Evolutionary conservation across 2,888 invertebrate species (phyloP).

Genomic region (Himalopsyche japonica): DNA sequence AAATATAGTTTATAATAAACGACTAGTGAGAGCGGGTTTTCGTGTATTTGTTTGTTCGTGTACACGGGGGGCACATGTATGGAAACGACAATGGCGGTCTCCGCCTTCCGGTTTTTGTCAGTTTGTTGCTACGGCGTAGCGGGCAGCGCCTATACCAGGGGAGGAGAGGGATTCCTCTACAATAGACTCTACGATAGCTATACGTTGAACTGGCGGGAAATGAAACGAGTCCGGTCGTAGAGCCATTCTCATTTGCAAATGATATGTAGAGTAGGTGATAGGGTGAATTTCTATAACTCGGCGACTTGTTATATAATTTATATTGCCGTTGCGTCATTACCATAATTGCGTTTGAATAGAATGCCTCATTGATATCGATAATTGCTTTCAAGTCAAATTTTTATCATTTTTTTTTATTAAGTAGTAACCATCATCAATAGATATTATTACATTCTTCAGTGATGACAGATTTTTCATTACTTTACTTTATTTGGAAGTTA

Average conservation of each 20-base stretch:
- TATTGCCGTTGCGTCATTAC: slow-evolving; percentile 11
- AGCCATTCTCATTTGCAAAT: slow-evolving; percentile 22
- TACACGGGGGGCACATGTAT: slow-evolving; percentile 20
- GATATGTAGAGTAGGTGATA: slow-evolving; percentile 26
- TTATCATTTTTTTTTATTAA: neutral
- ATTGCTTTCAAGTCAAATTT: neutral
- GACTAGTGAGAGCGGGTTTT: neutral
- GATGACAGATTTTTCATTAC: too few species aligned
- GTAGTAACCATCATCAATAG: too few species aligned
- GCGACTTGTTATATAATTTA: slow-evolving; percentile 16
- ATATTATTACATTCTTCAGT: too few species aligned
- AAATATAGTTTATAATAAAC: neutral
- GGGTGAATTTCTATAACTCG: slow-evolving; percentile 23
- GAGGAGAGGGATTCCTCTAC: neutral
- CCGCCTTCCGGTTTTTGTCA: slow-evolving; percentile 38
- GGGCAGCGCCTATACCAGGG: slow-evolving; percentile 5
- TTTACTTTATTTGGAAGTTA: too few species aligned
- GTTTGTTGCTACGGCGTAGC: slow-evolving; percentile 16
- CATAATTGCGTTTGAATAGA: neutral
- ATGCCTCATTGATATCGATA: neutral
- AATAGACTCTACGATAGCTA: neutral
- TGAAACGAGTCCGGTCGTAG: slow-evolving; percentile 27
- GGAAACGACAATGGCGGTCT: slow-evolving; percentile 27
- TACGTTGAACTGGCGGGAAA: slow-evolving; percentile 14
- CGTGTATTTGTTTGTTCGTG: neutral